phyloP scores from a whole-genome alignment of 2,797 vertebrate species.

The Phataginus tetradactyla region DNA sequence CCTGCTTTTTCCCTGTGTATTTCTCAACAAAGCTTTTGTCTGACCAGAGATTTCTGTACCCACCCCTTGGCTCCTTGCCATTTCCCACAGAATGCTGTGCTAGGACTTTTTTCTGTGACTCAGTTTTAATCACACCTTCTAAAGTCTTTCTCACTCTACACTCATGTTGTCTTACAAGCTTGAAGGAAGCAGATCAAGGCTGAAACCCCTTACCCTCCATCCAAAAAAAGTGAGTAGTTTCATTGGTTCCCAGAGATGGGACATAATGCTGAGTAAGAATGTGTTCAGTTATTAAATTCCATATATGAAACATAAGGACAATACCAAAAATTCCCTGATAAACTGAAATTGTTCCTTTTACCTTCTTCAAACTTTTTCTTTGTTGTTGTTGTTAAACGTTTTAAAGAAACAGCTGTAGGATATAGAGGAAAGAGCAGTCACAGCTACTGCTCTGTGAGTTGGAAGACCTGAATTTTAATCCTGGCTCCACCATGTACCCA shows the following conservation, averaged over 20 bases:
- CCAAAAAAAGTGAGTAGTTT: neutral
- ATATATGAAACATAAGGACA: neutral
- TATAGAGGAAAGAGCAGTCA: neutral
- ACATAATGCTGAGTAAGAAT: neutral
- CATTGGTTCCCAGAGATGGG: neutral
- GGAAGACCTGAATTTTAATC: neutral
- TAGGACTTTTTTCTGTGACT: slow-evolving; percentile 20
- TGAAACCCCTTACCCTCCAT: neutral
- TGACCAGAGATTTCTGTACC: neutral
- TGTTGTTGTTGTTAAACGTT: neutral
- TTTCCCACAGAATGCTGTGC: neutral
- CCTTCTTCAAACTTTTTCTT: slow-evolving; percentile 2
- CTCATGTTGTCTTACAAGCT: neutral
- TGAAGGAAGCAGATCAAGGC: neutral
- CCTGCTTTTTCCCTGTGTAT: neutral
- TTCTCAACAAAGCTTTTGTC: slow-evolving; percentile 6
- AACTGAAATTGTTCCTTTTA: neutral
- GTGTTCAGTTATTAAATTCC: neutral
- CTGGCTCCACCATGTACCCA: neutral
- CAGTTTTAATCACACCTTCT: neutral
- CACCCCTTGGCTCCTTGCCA: neutral
- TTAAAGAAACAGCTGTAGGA: slow-evolving; percentile 29
- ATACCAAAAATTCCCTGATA: neutral
- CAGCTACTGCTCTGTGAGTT: neutral
- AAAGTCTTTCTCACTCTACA: neutral